These are phyloP conservation scores for Temnothorax curvispinosus DNA, from an alignment of 1,140 invertebrate genomes.

Conservation along the genomic window DNA sequence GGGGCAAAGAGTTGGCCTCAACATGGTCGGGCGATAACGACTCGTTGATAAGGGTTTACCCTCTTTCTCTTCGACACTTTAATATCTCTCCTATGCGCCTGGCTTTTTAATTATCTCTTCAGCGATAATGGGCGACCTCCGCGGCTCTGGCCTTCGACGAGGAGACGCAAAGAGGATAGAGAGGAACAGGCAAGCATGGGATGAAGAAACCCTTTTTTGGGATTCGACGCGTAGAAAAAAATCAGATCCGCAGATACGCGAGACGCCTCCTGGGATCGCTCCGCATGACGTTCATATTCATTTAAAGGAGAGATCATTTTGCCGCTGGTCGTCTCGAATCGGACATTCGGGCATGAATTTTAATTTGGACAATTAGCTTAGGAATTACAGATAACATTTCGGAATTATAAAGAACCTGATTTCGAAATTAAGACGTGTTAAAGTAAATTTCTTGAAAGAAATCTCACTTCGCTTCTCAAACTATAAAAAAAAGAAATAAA, in stretches of 20 bases:
- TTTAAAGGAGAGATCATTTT: background rate
- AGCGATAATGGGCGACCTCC: conserved; percentile 77
- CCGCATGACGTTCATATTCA: conserved; percentile 1
- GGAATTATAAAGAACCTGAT: background rate
- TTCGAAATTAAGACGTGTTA: background rate
- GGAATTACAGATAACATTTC: background rate
- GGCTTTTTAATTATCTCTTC: conserved; percentile 83
- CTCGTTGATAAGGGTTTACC: conserved; percentile 76
- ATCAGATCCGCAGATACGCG: conserved; percentile 57
- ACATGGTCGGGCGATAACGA: conserved; percentile 71
- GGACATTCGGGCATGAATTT: background rate
- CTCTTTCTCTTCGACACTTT: conserved; percentile 75
- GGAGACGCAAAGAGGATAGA: conserved; percentile 75
- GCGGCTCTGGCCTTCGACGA: conserved; percentile 71
- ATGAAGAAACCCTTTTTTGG: conserved; percentile 61
- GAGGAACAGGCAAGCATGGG: conserved; percentile 34
- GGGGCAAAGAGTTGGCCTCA: conserved; percentile 59
- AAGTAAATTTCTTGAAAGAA: background rate
- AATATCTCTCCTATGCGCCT: conserved; percentile 77
- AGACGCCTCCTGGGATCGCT: background rate
- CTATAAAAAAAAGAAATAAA: background rate
- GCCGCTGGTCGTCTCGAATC: background rate
- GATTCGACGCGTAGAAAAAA: conserved; percentile 49
- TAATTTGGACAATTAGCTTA: background rate
- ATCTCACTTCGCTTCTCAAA: background rate